These are phyloP conservation scores for Penaeus indicus DNA, from an alignment of 1,140 invertebrate species.

Conservation along the genomic window DNA sequence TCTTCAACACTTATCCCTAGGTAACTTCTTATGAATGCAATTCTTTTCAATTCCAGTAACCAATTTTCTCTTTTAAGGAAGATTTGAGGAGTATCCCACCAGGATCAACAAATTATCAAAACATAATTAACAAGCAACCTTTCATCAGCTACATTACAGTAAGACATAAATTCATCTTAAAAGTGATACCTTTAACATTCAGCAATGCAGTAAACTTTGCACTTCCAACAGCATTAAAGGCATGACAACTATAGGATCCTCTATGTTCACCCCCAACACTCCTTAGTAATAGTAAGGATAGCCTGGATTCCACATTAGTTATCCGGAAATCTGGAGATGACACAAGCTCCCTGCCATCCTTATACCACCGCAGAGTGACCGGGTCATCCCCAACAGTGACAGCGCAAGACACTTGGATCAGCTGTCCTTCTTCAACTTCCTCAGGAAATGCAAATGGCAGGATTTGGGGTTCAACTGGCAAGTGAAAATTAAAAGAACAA, in stretches of 20 bases:
- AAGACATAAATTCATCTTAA: neutral
- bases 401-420: slow-evolving; percentile 55
- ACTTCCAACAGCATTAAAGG: slow-evolving; percentile 65
- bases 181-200: slow-evolving; percentile 62
- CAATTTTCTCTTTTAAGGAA: too few relatives aligned
- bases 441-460: slow-evolving; percentile 42
- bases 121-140: too few relatives aligned
- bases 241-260: slow-evolving; percentile 63
- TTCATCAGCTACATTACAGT: neutral
- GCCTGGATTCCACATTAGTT: slow-evolving; percentile 48
- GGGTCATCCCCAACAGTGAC: slow-evolving; percentile 60
- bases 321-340: slow-evolving; percentile 50
- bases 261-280: slow-evolving; percentile 51
- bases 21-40: too few relatives aligned
- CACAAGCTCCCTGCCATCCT: slow-evolving; percentile 35
- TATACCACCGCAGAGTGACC: slow-evolving; percentile 42
- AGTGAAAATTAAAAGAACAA: slow-evolving; percentile 5
- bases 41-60: too few relatives aligned
- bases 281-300: slow-evolving; percentile 57
- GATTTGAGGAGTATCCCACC: too few relatives aligned
- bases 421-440: slow-evolving; percentile 50
- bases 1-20: too few relatives aligned
- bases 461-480: slow-evolving; percentile 56
- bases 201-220: slow-evolving; percentile 51
- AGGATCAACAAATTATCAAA: too few relatives aligned